A percentile compares a stretch with the other conserved stretches of the same genome.
phyloP scores from a whole-genome alignment of 2,888 invertebrate species.

The Cacoxenus indagator region DNA sequence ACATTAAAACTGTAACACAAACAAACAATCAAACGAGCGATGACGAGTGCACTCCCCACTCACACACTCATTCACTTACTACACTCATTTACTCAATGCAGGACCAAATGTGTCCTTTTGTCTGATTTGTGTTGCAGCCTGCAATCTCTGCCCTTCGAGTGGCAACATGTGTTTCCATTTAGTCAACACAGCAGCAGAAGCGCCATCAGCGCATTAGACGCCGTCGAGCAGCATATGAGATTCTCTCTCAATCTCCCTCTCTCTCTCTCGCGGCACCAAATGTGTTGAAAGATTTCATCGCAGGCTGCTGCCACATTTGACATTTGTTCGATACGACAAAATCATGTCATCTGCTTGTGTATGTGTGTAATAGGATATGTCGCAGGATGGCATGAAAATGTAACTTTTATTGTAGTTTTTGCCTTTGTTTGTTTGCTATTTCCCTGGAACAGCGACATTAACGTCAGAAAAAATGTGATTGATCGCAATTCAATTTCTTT shows the following conservation, averaged over 20 bases:
- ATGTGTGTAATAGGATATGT: background rate
- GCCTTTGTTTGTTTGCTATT: background rate
- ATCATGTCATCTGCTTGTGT: slow-evolving; percentile 46
- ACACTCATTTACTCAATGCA: background rate
- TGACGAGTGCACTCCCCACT: slow-evolving; percentile 23
- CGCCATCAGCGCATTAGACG: background rate
- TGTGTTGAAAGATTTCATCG: slow-evolving; percentile 39
- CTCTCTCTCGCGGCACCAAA: background rate
- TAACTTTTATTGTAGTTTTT: background rate
- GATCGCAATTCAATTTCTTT: background rate
- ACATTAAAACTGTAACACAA: slow-evolving; percentile 58
- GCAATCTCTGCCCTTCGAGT: slow-evolving; percentile 31
- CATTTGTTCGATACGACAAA: slow-evolving; percentile 51
- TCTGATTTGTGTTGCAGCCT: background rate
- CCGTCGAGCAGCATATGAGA: no score
- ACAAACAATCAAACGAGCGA: slow-evolving; percentile 28
- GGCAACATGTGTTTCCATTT: slow-evolving; percentile 46
- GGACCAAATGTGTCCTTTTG: background rate
- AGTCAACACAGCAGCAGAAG: background rate
- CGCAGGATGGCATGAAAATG: background rate
- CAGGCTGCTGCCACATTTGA: slow-evolving; percentile 11
- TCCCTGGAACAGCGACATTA: background rate
- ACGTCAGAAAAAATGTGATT: background rate
- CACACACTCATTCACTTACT: slow-evolving; percentile 23
- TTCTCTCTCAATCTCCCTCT: no score